Percentiles rank a stretch among this genome's conserved stretches.
Evolutionary conservation across 2,113 vertebrate species (phyloP).

Genomic region (Hystrix brachyura): DNA sequence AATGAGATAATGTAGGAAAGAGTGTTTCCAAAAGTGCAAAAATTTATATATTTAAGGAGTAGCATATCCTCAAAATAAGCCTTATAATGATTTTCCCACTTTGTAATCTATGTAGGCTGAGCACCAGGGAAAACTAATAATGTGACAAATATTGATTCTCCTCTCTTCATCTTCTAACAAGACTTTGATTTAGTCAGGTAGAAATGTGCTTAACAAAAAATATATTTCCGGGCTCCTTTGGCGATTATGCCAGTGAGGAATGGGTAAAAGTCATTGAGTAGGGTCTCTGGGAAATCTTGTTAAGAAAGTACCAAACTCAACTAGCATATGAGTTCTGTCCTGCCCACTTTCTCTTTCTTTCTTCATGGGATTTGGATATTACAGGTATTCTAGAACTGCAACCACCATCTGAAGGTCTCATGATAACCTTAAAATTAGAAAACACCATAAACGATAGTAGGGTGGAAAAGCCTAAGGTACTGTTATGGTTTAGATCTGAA

Average conservation of each 20-base stretch:
- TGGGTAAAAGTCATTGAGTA: background rate
- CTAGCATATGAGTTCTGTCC: background rate
- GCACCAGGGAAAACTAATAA: background rate
- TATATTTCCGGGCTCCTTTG: background rate
- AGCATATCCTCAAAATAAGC: background rate
- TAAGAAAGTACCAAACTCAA: background rate
- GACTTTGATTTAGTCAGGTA: slow-evolving; percentile 1
- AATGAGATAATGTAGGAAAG: background rate
- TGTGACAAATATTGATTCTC: background rate
- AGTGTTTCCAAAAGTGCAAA: slow-evolving; percentile 7
- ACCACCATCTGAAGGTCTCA: background rate
- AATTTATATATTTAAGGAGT: background rate
- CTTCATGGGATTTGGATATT: background rate
- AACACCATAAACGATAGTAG: background rate
- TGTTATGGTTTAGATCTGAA: background rate
- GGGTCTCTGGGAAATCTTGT: background rate
- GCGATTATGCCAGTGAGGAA: background rate
- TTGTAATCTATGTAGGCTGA: background rate
- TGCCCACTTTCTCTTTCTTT: background rate
- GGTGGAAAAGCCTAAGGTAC: background rate
- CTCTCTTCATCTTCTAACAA: background rate
- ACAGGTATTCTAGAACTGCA: background rate
- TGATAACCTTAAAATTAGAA: background rate
- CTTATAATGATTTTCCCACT: background rate
- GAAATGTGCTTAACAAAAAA: background rate